Evolutionary conservation across 2,888 invertebrate genomes (phyloP), one percentile per base, ranked within the genome.

Genomic region (Nebria brevicollis): DNA sequence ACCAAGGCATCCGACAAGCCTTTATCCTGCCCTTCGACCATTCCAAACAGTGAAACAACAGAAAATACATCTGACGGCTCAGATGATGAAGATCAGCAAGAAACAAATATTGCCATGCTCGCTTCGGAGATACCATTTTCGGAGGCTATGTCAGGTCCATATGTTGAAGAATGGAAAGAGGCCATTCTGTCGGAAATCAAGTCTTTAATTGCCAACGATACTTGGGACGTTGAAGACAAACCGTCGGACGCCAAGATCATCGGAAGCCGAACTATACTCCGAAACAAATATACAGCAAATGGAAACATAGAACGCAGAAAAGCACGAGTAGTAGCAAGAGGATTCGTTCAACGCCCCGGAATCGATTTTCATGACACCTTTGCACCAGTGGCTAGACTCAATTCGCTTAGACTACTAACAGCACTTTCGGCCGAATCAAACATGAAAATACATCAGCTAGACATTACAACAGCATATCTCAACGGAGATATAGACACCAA

Each of bases 401-500:
- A 41, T 42, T 66, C 73, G 15, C 66, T 81, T 6, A 68, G 77
- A 11, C 26, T 76, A 7, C 54, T 81, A 20, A 66, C 73, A 26
- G 81, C 77, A 15, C 72, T 81, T 5, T 42, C 72, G n/a, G 77
- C 75, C 11, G 73, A 83, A 74, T 64, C 74, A 6, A 64, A 66
- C 5, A 66, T 83, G 68, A 26, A 78, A 73, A 72, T 83, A 11
- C 74, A 83, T 77, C 81, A 83, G 78, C 72, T 83, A n/a, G 81
- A 83, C 66, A 77, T 83, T 10, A 64, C 77, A 43, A 43, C 43
- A 8, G 43, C 43, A 43, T 83, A 79, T 72, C 70, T 82, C 10
- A 82, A 83, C 75, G 82, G 83, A 66, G 65, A 82, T 26, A 66
- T 83, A 13, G 77, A 82, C n/a, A 82, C 81, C 68, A 77, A 82